Percentiles rank a stretch among this genome's conserved stretches.
phyloP scores from a whole-genome alignment of 1,140 invertebrate genomes.

The Bombus waltoni region DNA sequence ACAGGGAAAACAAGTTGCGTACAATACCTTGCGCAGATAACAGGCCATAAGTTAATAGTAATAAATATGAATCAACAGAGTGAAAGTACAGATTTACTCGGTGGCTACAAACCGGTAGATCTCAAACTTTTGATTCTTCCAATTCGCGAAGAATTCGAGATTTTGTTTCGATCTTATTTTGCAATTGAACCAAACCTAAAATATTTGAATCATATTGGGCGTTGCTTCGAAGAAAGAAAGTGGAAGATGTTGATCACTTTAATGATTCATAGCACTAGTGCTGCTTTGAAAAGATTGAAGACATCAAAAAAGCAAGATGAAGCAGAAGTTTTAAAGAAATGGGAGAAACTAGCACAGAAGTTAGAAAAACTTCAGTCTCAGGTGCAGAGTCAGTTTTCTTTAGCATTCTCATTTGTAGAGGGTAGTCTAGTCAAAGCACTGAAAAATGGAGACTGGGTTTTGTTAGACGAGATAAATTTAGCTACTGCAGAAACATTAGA shows the following conservation, averaged over 20 bases:
- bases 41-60: slow-evolving; percentile 93
- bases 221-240: slow-evolving; percentile 88
- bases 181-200: slow-evolving; percentile 91
- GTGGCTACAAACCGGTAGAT: slow-evolving; percentile 98
- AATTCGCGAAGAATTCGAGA: slow-evolving; percentile 93
- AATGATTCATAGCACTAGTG: slow-evolving; percentile 89
- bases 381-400: slow-evolving; percentile 86
- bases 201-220: slow-evolving; percentile 91
- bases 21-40: slow-evolving; percentile 94
- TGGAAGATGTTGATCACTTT: slow-evolving; percentile 89
- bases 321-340: slow-evolving; percentile 79
- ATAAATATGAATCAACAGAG: slow-evolving; percentile 99
- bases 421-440: slow-evolving; percentile 96
- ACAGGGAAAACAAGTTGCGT: slow-evolving; percentile 99
- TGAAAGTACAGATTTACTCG: slow-evolving; percentile 97
- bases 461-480: slow-evolving; percentile 99
- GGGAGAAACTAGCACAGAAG: slow-evolving; percentile 87
- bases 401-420: slow-evolving; percentile 97
- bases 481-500: slow-evolving; percentile 98
- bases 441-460: slow-evolving; percentile 95
- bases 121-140: slow-evolving; percentile 92
- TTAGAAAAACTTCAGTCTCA: slow-evolving; percentile 88
- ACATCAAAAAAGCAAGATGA: slow-evolving; percentile 11
- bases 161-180: slow-evolving; percentile 91
- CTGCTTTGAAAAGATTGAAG: slow-evolving; percentile 86